Percentiles rank a stretch among this genome's conserved stretches.
These are phyloP conservation scores for Gopherus evgoodei DNA, from an alignment of 2,113 vertebrate species.

Conservation along the genomic window DNA sequence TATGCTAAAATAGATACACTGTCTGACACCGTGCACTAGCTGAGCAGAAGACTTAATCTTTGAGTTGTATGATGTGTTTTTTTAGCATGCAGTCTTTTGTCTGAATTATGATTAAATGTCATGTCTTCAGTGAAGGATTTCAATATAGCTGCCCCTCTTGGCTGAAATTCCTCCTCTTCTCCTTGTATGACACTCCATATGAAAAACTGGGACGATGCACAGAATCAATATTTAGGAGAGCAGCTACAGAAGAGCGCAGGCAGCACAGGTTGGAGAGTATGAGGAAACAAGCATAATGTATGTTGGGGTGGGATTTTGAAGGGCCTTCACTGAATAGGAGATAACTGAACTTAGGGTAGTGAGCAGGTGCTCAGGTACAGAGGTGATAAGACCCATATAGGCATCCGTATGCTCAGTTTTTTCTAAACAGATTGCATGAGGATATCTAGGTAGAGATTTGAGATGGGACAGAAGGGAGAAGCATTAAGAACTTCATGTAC, in stretches of 20 bases:
- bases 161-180: neutral
- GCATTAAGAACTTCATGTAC: neutral
- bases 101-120: neutral
- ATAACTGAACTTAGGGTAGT: neutral
- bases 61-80: neutral
- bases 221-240: neutral
- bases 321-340: neutral
- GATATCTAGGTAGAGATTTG: neutral
- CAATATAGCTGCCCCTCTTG: neutral
- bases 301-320: neutral
- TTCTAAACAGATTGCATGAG: neutral
- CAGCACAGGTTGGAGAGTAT: neutral
- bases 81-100: neutral
- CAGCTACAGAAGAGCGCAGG: neutral
- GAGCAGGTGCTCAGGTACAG: neutral
- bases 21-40: neutral
- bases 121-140: neutral
- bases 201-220: neutral
- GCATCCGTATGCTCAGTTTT: accelerated
- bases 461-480: neutral
- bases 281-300: neutral
- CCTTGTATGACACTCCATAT: neutral
- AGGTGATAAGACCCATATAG: neutral
- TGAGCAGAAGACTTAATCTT: neutral
- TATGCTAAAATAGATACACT: neutral